Evolutionary conservation across 2,888 invertebrate genomes (phyloP), one percentile per base, ranked within the genome.

Genomic region (Oscheius onirici): DNA sequence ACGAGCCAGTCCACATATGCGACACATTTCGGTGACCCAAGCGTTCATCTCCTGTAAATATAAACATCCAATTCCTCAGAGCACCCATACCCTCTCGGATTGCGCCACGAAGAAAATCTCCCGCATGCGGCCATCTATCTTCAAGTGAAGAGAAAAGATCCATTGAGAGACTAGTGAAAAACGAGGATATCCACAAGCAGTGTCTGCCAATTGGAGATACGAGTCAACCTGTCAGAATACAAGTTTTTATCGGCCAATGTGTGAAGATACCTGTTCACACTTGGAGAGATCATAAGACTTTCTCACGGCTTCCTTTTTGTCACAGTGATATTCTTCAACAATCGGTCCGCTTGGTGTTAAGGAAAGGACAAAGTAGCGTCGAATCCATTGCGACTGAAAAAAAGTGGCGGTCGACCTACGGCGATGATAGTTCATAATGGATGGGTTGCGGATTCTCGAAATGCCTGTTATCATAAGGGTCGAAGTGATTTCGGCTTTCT

Each of bases 351-450:
- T 24, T 15, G 46, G 26, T 26, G 63, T 34, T 28, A 63, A 20
- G 28, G 40, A 28, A 17, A 66, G 52, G 49, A 66, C 66, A 54
- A 66, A 66, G 34, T 66, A 66, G 54, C 66, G 66, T 52, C 66
- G 66, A 20, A 66, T 54, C 66, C 66, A 66, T 40, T 66, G 52
- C 51, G 66, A 51, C 66, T 66, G 66, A 66, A 66, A 66, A n/a
- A 66, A 41, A 54, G 34, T 11, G 22, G 44, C 28, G 34, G 49
- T 28, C 49, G 46, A 63, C 63, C 49, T 46, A 49, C 49, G 49
- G 20, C 20, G 49, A 49, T 46, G 46, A 28, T 49, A 49, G 17
- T 49, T 63, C 46, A 63, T 49, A 49, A 49, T 49, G 15, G 26
- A 49, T 49, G 34, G 49, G 34, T 26, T 43, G 26, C n/a, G 63